These are phyloP conservation scores for Taurulus bubalis DNA, from an alignment of 2,113 vertebrate species.

Conservation along the genomic window DNA sequence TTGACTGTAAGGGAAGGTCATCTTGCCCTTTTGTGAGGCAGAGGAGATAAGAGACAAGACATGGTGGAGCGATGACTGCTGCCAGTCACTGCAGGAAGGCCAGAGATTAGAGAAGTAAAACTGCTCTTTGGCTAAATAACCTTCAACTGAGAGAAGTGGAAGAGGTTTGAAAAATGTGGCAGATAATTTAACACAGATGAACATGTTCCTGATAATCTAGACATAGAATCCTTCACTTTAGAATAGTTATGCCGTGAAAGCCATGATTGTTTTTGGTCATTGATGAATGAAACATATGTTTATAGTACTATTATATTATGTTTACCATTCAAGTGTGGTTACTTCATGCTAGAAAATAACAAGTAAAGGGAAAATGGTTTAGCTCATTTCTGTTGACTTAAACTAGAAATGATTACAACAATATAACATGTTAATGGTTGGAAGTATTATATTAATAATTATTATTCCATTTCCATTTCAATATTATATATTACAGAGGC, in stretches of 20 bases:
- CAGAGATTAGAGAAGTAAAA: conserved; percentile 14
- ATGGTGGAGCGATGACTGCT: conserved; percentile 24
- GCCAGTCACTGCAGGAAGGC: conserved; percentile 31
- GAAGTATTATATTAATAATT: neutral
- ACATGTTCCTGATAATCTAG: neutral
- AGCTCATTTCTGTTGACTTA: neutral
- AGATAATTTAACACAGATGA: neutral
- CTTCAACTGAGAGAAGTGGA: conserved; percentile 13
- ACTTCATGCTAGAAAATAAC: neutral
- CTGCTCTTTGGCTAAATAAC: conserved; percentile 32
- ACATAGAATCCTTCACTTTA: neutral
- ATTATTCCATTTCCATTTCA: neutral
- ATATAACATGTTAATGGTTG: neutral
- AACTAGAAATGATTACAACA: neutral
- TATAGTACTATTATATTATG: neutral
- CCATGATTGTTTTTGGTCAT: neutral
- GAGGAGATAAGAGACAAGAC: conserved; percentile 39
- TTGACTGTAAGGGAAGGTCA: conserved; percentile 51
- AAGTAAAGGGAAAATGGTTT: neutral
- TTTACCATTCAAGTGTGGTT: neutral
- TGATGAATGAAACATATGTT: neutral
- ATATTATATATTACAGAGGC: neutral
- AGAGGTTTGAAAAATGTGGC: conserved; percentile 2
- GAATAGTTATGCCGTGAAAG: neutral
- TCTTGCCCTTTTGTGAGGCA: conserved; percentile 30